phyloP scores from a whole-genome alignment of 2,113 vertebrate genomes.

The Malurus melanocephalus region DNA sequence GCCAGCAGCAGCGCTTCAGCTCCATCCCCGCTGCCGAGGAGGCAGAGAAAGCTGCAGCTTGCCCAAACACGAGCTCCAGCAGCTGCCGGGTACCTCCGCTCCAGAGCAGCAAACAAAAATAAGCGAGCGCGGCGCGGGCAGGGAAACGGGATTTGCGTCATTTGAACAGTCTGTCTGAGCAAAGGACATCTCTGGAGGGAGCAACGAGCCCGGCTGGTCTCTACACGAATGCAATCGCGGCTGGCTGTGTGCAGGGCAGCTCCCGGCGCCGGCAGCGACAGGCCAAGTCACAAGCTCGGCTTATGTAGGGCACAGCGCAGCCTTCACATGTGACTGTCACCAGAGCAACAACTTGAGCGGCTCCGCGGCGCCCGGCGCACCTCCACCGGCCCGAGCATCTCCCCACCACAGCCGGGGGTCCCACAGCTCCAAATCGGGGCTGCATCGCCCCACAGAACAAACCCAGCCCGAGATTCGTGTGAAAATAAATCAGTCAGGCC shows the following conservation, averaged over 20 bases:
- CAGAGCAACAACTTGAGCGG: neutral
- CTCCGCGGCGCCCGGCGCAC: neutral
- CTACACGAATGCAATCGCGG: neutral
- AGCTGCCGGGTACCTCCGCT: neutral
- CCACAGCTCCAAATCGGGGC: neutral
- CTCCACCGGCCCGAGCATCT: neutral
- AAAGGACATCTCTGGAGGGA: neutral
- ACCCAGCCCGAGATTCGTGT: neutral
- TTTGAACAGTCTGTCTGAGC: neutral
- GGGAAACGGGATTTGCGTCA: neutral
- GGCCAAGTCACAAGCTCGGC: neutral
- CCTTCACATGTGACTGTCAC: conserved; percentile 4
- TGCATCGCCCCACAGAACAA: neutral
- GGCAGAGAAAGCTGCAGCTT: neutral
- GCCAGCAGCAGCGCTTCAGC: neutral
- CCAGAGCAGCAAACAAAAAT: neutral
- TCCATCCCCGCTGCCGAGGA: neutral
- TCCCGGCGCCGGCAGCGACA: neutral
- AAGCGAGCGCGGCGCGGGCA: neutral
- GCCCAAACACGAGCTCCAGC: neutral
- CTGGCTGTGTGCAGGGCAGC: neutral
- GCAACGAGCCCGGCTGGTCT: neutral
- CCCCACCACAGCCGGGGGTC: accelerated
- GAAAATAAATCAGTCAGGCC: neutral
- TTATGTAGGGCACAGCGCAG: neutral